These are phyloP conservation scores for Metaphire vulgaris DNA, from an alignment of 1,140 invertebrate species.

Conservation along the genomic window DNA sequence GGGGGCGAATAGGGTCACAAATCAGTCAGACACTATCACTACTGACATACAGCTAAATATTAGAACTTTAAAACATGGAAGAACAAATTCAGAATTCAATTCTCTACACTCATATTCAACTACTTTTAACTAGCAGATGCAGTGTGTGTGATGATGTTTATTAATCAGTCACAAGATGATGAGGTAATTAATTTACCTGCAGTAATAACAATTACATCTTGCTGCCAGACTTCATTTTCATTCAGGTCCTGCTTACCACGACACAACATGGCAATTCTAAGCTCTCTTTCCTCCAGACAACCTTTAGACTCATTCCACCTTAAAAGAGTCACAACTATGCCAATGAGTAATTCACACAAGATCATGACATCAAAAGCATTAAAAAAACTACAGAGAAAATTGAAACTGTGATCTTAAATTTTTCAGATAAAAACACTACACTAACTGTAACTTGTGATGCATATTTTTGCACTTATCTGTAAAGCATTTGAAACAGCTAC, in stretches of 20 bases:
- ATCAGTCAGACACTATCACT: no score
- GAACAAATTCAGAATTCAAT: no score
- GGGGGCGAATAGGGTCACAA: no score
- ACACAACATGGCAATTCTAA: slow-evolving; percentile 40
- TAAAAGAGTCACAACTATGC: not conserved
- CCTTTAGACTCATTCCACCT: slow-evolving; percentile 15
- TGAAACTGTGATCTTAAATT: not conserved
- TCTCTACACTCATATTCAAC: no score
- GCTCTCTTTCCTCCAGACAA: slow-evolving; percentile 13
- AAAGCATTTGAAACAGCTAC: no score
- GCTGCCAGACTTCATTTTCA: slow-evolving; percentile 39
- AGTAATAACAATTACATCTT: slow-evolving; percentile 44
- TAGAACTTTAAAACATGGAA: no score
- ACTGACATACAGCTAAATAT: no score
- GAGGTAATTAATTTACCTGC: slow-evolving; percentile 42
- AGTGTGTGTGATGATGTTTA: no score
- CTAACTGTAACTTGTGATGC: not conserved
- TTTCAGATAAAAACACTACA: not conserved
- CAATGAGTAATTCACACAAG: not conserved
- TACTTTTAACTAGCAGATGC: no score
- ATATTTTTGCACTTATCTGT: not conserved
- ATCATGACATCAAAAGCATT: not conserved
- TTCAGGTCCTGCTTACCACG: slow-evolving; percentile 34
- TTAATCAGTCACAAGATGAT: no score
- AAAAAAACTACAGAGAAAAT: not conserved